These are phyloP conservation scores for Morus bassanus DNA, from an alignment of 2,797 vertebrate species.

Conservation along the genomic window DNA sequence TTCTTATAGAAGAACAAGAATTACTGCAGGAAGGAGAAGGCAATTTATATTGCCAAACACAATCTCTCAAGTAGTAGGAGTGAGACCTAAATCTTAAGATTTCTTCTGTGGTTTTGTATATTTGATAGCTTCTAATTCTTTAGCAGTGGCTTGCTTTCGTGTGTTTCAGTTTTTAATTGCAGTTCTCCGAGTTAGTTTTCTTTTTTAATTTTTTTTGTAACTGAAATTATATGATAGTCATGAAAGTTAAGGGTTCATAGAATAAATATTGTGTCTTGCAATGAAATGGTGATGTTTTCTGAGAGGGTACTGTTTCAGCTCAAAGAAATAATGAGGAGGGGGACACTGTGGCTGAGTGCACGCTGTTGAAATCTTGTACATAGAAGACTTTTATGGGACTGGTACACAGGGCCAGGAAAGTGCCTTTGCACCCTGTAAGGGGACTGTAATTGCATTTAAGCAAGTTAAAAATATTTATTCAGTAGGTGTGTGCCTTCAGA, in stretches of 20 bases:
- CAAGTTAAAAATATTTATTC: conserved; percentile 1
- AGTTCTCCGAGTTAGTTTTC: not conserved
- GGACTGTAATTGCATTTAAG: not conserved
- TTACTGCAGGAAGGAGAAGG: not conserved
- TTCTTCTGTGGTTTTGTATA: not conserved
- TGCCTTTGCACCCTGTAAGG: not conserved
- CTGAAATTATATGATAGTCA: not conserved
- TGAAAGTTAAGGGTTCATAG: not conserved
- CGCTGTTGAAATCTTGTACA: not conserved
- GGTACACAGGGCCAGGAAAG: not conserved
- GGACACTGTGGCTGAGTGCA: not conserved
- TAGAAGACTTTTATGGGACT: not conserved
- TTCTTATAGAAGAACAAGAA: not conserved
- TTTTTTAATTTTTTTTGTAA: too few relatives aligned
- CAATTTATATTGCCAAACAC: not conserved
- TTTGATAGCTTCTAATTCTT: not conserved
- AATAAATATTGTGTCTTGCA: not conserved
- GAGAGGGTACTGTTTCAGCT: not conserved
- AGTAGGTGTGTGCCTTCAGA: not conserved
- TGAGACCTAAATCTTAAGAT: not conserved
- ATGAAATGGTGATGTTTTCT: not conserved
- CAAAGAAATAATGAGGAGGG: not conserved
- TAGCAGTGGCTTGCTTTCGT: not conserved
- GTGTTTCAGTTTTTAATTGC: not conserved
- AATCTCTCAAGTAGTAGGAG: not conserved